Conservation (phyloP, 2,113 vertebrate genomes). For the Larimichthys polyactis region DNA sequence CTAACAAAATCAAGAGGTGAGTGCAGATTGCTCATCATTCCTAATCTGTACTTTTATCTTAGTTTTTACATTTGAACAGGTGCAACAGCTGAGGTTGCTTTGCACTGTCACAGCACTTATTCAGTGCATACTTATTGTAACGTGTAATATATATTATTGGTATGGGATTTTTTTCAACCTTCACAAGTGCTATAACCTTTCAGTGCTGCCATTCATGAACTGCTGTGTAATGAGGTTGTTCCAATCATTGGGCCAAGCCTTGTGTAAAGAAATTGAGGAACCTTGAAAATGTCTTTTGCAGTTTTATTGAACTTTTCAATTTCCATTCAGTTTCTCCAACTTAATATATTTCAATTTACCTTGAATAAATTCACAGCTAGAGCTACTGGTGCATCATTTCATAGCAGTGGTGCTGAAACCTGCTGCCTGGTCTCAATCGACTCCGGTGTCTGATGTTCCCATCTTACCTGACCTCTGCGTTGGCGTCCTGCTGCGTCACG, state of each 20-base stretch:
- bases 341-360: neutral
- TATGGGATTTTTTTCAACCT: neutral
- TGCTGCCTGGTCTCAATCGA: slow-evolving; percentile 10
- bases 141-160: neutral
- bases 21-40: neutral
- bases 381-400: neutral
- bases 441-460: slow-evolving; percentile 18
- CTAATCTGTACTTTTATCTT: neutral
- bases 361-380: neutral
- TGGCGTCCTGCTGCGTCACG: slow-evolving; percentile 3
- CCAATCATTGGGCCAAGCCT: neutral
- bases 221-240: neutral
- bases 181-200: neutral
- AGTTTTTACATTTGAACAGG: neutral
- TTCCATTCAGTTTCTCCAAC: neutral
- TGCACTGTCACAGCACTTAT: neutral
- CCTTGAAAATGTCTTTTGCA: neutral
- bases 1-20: neutral
- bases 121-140: neutral
- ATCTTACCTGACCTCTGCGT: slow-evolving; percentile 30
- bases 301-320: slow-evolving; percentile 1
- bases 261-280: neutral
- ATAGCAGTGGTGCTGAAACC: slow-evolving; percentile 13
- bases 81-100: neutral
- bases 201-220: neutral